phyloP scores from a whole-genome alignment of 2,113 vertebrate species.

The Percina caprodes region DNA sequence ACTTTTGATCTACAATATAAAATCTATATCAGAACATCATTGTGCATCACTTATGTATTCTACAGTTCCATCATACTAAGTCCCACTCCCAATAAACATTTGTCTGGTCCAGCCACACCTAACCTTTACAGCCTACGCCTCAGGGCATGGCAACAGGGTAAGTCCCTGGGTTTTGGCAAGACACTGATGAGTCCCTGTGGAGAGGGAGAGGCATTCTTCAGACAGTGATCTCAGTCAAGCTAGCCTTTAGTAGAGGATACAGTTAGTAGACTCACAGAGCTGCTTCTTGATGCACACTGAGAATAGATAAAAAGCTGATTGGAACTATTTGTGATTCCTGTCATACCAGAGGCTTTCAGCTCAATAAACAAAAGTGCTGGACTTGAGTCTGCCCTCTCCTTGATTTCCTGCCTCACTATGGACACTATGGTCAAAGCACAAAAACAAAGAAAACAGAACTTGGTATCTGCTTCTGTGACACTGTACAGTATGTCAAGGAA shows the following conservation, averaged over 20 bases:
- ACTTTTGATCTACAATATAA: not conserved
- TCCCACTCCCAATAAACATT: constrained; percentile 23
- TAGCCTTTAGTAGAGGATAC: constrained; percentile 20
- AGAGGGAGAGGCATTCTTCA: constrained; percentile 66
- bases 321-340: constrained; percentile 64
- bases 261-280: constrained; percentile 23
- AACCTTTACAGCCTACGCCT: constrained; percentile 22
- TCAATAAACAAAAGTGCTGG: constrained; percentile 66
- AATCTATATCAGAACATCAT: not conserved
- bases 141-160: constrained; percentile 37
- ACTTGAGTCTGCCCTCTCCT: constrained; percentile 36
- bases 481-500: not conserved
- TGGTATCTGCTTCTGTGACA: constrained; percentile 28
- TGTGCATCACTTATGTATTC: not conserved
- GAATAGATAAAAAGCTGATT: constrained; percentile 53
- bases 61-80: constrained; percentile 6
- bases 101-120: constrained; percentile 36
- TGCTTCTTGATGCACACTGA: constrained; percentile 33
- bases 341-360: constrained; percentile 66
- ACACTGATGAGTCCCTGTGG: constrained; percentile 50
- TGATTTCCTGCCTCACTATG: constrained; percentile 64
- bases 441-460: constrained; percentile 45
- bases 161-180: constrained; percentile 51
- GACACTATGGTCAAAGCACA: constrained; percentile 26
- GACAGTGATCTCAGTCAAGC: constrained; percentile 65